Base-by-base conservation (phyloP, 2,113 vertebrate species). In the Sebastes fasciatus region DNA sequence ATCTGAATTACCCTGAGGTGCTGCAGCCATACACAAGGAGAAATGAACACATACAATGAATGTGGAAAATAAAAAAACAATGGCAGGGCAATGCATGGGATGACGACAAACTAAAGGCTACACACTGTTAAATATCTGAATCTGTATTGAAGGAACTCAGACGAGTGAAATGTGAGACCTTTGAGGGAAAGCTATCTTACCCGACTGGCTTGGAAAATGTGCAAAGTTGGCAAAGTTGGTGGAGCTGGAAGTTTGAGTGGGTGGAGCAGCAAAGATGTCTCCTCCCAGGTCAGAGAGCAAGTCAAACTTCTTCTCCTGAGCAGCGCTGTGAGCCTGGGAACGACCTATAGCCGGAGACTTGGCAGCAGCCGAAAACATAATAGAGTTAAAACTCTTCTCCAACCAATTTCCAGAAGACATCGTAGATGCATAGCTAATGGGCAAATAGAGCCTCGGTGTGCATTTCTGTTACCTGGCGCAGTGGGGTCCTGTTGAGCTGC, bases 221-320 rank as follows among this genome's bases (percentile, higher is more conserved):
- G 98, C 97, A 97, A 99, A 99, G 91, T 99, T 99, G 93, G 98
- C 97, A 96, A 99, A 99, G 93, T 97, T 99, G 54, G 97, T 94
- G 55, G 97, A 94, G 84, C 94, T 96, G 75, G 96, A 89, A 85
- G 96, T 91, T 78, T 98, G 97, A 89, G 96, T 91, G 8, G 93
- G 69, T 40, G 95, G 95, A 60, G 97, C 96, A 86, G 98, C 97
- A 93, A 99, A 99, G 84, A 99, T 99, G 93, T 99, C 98, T 80
- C 97, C 97, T 81, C 98, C 98, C 87, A 99, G 96, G 93, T 99
- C 98, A 84, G 97, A 96, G 80, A 99, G 96, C 85, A 99, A 94
- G 93, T 99, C 98, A 94, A 99, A 98, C 88, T 99, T 99, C 95
- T 98, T 99, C 92, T 99, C 98, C 88, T 96, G 96, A 90, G 94